These are phyloP conservation scores for Phoeniculus purpureus DNA, from an alignment of 2,797 vertebrate genomes.

Conservation along the genomic window DNA sequence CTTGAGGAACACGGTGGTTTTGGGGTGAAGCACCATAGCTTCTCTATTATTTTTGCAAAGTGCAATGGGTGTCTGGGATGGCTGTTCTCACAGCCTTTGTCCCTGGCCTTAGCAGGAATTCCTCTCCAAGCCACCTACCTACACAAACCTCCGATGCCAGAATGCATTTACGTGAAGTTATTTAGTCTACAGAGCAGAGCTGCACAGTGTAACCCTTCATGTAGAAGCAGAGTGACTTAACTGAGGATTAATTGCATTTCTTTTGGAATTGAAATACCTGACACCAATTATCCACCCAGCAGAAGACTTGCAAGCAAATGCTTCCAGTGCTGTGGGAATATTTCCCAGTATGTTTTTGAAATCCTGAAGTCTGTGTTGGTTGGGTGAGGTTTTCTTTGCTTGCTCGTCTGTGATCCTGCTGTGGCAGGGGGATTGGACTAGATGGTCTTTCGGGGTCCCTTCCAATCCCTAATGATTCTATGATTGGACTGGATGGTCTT, in stretches of 20 bases:
- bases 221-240: neutral
- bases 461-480: too few relatives aligned
- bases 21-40: neutral
- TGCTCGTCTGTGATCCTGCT: too few relatives aligned
- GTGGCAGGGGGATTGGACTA: too few relatives aligned
- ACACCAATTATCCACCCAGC: neutral
- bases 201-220: neutral
- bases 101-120: neutral
- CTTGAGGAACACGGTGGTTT: neutral
- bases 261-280: neutral
- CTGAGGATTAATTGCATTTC: neutral
- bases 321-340: neutral
- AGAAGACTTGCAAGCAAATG: neutral
- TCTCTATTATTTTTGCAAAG: constrained; percentile 32
- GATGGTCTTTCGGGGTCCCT: too few relatives aligned
- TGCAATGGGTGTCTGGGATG: neutral
- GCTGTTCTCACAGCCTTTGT: neutral
- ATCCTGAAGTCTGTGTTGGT: neutral
- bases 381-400: constrained; percentile 26
- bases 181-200: neutral
- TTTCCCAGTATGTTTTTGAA: neutral
- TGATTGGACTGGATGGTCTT: too few relatives aligned
- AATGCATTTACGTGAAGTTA: neutral
- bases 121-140: constrained; percentile 7
- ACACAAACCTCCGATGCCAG: neutral